Percentiles rank a stretch among this genome's conserved stretches.
phyloP scores from a whole-genome alignment of 2,888 invertebrate genomes.

The Standfussiana lucernea region DNA sequence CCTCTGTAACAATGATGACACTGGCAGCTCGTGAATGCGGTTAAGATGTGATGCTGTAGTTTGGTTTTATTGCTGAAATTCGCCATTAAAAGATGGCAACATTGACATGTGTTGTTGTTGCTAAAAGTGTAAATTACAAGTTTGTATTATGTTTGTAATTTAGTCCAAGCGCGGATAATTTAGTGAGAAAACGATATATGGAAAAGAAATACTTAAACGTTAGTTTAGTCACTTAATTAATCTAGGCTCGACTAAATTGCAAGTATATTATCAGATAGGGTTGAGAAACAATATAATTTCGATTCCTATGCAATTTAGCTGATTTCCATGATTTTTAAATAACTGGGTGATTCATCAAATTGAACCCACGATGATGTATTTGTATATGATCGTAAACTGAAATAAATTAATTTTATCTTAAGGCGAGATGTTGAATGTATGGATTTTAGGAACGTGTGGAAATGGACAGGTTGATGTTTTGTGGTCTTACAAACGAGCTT shows the following conservation, averaged over 20 bases:
- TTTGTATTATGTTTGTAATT: neutral
- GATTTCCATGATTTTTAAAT: constrained; percentile 31
- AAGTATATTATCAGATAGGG: neutral
- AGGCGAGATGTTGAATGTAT: constrained; percentile 37
- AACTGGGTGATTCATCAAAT: neutral
- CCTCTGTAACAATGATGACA: neutral
- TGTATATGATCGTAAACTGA: constrained; percentile 29
- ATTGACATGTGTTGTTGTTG: neutral
- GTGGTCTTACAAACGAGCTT: constrained; percentile 31
- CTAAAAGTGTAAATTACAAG: neutral
- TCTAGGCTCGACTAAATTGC: neutral
- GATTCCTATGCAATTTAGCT: neutral
- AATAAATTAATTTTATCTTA: constrained; percentile 25
- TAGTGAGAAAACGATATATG: neutral
- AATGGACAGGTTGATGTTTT: constrained; percentile 1
- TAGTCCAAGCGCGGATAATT: neutral
- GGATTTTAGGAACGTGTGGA: constrained; percentile 13
- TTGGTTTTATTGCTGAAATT: neutral
- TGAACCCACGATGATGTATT: neutral
- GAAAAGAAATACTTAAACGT: neutral
- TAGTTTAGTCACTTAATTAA: neutral
- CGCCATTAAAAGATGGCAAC: neutral
- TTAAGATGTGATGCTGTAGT: neutral
- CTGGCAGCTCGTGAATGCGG: neutral
- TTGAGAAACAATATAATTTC: neutral